Base-by-base conservation (phyloP, 1,140 invertebrate species). In the Cotesia chilonis region DNA sequence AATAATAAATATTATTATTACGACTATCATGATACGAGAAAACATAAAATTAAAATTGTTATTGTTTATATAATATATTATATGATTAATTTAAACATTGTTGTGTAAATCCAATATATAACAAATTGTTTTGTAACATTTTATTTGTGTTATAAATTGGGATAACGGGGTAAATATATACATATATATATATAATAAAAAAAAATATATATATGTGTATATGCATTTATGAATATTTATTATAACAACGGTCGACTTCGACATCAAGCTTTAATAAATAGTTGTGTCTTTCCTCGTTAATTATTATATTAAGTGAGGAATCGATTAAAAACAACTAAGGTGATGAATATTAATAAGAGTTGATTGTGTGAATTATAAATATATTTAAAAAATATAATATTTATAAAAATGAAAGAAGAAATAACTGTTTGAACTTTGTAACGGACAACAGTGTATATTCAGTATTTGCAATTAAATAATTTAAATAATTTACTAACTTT, bases 221-320 rank as follows among this genome's bases (percentile, higher is more conserved):
- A 47, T 10, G 41, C 10, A 47, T 47, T 47, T 9, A 47, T 47
- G 6, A 66, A 10, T 47, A 47, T 47, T 47, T 9, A 47, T 47
- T 47, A 66, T 52, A 66, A 14, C 28, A 52, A 66, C 10, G 37
- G 38, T 52, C 64, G 64, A 28, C 9, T 17, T 17, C 41, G 47
- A 52, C 64, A 6, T 66, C 14, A 66, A 66, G 64, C 64, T 66
- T 66, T 66, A 64, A 64, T 38, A 38, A 66, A 52, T 4, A 66
- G 64, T 38, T 28, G n/a, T 51, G 6, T 41, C 17, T 51, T 66
- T 52, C 41, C 38, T 66, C 20, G 41, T 14, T 14, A 47, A 47
- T 47, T 9, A 47, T 9, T 47, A 7, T 9, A 47, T 47, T 47
- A 47, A 51, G 28, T 37, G 14, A 37, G 47, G 41, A 37, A 66